Percentiles rank a stretch among this genome's conserved stretches.
phyloP scores from a whole-genome alignment of 2,888 invertebrate species.

The Scaptomyza parva region DNA sequence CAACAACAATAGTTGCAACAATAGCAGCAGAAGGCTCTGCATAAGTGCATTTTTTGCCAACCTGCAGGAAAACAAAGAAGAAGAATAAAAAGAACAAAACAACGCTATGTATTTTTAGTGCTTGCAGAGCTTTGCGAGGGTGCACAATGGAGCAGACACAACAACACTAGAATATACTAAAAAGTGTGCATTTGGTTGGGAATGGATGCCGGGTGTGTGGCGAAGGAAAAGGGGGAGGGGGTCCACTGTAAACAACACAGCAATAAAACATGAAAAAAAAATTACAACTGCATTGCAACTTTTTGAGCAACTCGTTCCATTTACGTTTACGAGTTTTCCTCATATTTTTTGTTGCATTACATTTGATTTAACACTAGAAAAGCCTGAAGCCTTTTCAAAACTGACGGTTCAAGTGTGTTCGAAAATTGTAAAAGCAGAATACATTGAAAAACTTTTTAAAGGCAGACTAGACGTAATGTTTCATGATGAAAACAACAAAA shows the following conservation, averaged over 20 bases:
- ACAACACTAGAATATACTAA: slow-evolving; percentile 2
- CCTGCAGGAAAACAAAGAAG: slow-evolving; percentile 1
- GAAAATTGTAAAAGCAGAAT: slow-evolving; percentile 21
- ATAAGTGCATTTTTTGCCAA: slow-evolving; percentile 46
- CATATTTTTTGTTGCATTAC: slow-evolving; percentile 15
- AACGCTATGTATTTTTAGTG: slow-evolving; percentile 22
- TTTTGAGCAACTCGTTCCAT: slow-evolving; percentile 35
- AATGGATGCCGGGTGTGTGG: background rate
- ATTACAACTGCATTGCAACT: slow-evolving; percentile 50
- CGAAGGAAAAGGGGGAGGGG: background rate
- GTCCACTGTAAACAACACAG: slow-evolving; percentile 16
- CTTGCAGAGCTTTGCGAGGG: slow-evolving; percentile 12
- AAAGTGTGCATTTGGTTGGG: slow-evolving; percentile 9
- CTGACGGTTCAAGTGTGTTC: background rate
- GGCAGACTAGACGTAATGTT: background rate
- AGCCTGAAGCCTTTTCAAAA: background rate
- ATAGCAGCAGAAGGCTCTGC: slow-evolving; percentile 21
- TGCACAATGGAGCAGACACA: slow-evolving; percentile 23
- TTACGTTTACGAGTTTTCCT: slow-evolving; percentile 1
- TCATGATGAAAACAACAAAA: too few species aligned
- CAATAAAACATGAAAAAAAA: slow-evolving; percentile 42
- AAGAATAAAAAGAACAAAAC: background rate
- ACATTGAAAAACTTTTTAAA: background rate
- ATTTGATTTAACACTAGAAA: slow-evolving; percentile 34
- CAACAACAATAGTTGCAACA: slow-evolving; percentile 2